Base-by-base conservation (phyloP, 2,797 vertebrate genomes). In the Crocidura indochinensis region DNA sequence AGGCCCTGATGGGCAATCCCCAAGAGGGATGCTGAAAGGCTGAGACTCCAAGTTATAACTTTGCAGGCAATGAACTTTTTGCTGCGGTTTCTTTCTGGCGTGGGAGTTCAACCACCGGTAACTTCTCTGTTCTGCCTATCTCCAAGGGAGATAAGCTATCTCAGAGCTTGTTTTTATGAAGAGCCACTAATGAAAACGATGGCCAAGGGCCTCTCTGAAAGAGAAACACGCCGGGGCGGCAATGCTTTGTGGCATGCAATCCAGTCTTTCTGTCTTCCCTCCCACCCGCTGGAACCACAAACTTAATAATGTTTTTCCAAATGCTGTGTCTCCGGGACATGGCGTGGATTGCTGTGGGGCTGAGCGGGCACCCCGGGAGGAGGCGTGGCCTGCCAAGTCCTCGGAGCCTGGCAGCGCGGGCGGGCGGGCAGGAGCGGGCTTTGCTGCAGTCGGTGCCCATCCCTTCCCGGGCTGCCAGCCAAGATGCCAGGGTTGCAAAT, bases 401-500 rank as follows among this genome's bases (percentile, higher is more conserved):
- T 73, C 14, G 65, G 81, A 87, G 68, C n/a, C 46, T 4, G 10
- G 62, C 10, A 20, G 56, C 22, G 56, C 56, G 56, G 56, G 56
- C 56, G 38, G 84, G 56, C 56, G 56, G 56, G 56, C 56, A 29
- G 84, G 6, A 53, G 31, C 49, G 84, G 78, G n/a, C 49, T 67
- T 31, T 49, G 31, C 65, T 14, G 11, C 24, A 10, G 17, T 29
- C 6, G 73, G 62, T 56, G 75, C 84, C 93, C 89, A 67, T 56
- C 93, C 83, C 76, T 92, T 89, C 75, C 96, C 71, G 88, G 89
- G 76, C 74, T 29, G 27, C 79, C 69, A n/a, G 92, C 93, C 95
- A 92, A 93, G 76, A 88, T 68, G 83, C 94, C 93, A 86, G 73
- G 74, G 80, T 73, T 88, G 89, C 93, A 90, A 2, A 93, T 90